A percentile compares a stretch with the other conserved stretches of the same genome.
phyloP scores from a whole-genome alignment of 2,797 vertebrate genomes.

The Morus bassanus region DNA sequence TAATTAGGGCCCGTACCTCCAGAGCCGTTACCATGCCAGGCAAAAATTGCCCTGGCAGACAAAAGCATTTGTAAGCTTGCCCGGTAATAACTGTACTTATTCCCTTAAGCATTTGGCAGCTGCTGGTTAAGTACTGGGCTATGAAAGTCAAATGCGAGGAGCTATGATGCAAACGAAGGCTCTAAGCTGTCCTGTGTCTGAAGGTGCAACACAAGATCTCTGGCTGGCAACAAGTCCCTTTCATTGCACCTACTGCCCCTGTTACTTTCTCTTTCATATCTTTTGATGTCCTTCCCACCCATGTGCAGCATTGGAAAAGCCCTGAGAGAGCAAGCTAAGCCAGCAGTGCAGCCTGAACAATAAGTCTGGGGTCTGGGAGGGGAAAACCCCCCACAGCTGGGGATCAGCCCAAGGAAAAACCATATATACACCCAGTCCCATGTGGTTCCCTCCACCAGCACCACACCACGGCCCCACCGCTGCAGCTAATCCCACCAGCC shows the following conservation, averaged over 20 bases:
- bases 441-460: background rate
- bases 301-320: background rate
- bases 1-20: background rate
- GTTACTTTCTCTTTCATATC: background rate
- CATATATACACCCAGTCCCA: fast-evolving
- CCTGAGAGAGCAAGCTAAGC: background rate
- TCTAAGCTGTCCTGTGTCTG: background rate
- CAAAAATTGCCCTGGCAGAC: background rate
- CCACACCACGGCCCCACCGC: fast-evolving
- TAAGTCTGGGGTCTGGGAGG: background rate
- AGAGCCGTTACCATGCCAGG: background rate
- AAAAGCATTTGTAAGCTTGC: background rate
- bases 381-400: fast-evolving
- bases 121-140: background rate
- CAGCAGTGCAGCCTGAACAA: background rate
- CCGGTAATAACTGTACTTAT: background rate
- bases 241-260: background rate
- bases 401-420: background rate
- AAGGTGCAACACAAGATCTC: background rate
- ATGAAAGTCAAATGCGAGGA: background rate
- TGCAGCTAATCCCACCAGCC: background rate
- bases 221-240: background rate
- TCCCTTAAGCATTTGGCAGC: background rate
- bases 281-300: background rate
- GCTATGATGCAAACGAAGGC: background rate